A percentile compares a stretch with the other conserved stretches of the same genome.
These are phyloP conservation scores for Hemitrygon akajei DNA, from an alignment of 2,797 vertebrate genomes.

Conservation along the genomic window DNA sequence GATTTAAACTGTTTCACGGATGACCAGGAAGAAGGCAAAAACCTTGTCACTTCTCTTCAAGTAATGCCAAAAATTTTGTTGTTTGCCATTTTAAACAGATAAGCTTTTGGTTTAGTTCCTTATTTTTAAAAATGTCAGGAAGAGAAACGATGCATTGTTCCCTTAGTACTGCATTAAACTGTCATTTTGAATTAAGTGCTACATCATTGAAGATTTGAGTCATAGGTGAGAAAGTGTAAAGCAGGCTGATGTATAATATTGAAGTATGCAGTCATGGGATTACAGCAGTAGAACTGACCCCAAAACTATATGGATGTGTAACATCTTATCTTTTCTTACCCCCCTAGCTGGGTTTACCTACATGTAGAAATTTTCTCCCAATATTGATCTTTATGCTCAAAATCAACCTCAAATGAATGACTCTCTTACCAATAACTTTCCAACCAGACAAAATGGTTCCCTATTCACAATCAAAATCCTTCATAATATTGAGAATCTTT, in stretches of 20 bases:
- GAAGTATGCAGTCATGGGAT: background rate
- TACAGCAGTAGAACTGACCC: background rate
- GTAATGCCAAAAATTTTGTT: background rate
- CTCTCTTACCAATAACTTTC: background rate
- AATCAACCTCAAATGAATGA: background rate
- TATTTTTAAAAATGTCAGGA: background rate
- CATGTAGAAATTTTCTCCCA: background rate
- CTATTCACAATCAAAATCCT: background rate
- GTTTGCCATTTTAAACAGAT: background rate
- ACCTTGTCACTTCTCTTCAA: background rate
- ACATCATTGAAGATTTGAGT: background rate
- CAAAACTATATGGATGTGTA: background rate
- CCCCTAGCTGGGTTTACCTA: background rate
- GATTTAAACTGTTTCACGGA: no score
- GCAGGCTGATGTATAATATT: background rate
- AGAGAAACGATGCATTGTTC: background rate
- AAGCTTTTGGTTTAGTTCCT: background rate
- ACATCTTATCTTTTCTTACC: no score
- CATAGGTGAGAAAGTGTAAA: background rate
- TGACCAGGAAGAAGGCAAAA: no score
- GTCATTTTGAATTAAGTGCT: background rate
- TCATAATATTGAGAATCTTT: constrained; percentile 7
- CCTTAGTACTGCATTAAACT: background rate
- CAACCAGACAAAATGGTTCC: background rate
- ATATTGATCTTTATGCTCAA: background rate